Evolutionary conservation across 2,888 invertebrate species (phyloP), one percentile per base, ranked within the genome.

Genomic region (Harpagoxenus sublaevis): DNA sequence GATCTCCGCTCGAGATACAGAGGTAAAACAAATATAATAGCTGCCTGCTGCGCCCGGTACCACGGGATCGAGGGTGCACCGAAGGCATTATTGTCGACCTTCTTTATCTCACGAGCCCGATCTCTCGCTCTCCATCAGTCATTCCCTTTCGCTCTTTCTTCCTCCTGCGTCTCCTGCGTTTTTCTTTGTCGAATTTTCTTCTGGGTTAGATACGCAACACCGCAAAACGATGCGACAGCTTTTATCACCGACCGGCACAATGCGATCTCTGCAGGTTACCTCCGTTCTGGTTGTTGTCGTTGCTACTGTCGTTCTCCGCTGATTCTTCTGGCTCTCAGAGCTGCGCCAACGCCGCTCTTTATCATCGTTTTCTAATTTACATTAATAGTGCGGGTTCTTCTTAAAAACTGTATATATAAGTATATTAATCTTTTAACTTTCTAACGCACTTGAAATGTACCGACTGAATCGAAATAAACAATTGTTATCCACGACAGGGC

Each of bases 191-290:
- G 73, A 84, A 57, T 84, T 87, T 84, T 86, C 84, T 86, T 84
- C 86, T 86, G 86, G 77, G 87, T 88, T 85, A 89, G 84, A 68
- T 79, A 84, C 83, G 83, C 79, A 84, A 86, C 88, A 86, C 84
- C 84, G 88, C 90, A 90, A 89, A 28, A 45, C 90, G 90, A 92
- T 93, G 92, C 92, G 92, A 93, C 92, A 92, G 88, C 93, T 92
- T 93, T 93, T 92, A 93, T 93, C 92, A 91, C 89, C 88, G 90
- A 91, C 89, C 92, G 87, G 91, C 88, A 93, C 93, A 93, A 93
- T 93, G 85, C 89, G 82, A 74, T 85, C 66, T 66, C 51, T 75
- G 23, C 23, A 23, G 68, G 63, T 70, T 57, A 57, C 71, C 71
- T 74, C 53, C 73, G 63, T 71, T 62, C 23, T 70, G 31, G 57